A percentile compares a stretch with the other conserved stretches of the same genome.
phyloP scores from a whole-genome alignment of 1,140 invertebrate genomes.

The Lysiphlebus fabarum region DNA sequence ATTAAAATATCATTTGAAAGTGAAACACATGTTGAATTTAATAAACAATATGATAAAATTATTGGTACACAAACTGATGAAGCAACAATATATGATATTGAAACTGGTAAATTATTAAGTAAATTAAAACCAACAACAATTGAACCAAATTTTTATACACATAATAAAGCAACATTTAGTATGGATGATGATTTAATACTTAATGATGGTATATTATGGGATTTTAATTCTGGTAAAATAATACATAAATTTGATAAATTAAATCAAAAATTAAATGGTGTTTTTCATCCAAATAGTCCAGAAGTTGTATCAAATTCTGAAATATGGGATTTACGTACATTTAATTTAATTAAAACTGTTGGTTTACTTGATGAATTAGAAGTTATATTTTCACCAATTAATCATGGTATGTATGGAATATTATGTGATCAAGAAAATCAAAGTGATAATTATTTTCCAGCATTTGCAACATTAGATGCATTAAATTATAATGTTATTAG shows the following conservation, averaged over 20 bases:
- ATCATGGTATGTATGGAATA: constrained; percentile 65
- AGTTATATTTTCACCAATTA: constrained; percentile 69
- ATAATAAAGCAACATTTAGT: constrained; percentile 91
- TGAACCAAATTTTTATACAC: constrained; percentile 82
- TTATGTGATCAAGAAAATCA: constrained; percentile 64
- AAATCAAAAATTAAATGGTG: constrained; percentile 89
- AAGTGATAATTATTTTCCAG: constrained; percentile 72
- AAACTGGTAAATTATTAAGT: constrained; percentile 71
- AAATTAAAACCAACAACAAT: constrained; percentile 70
- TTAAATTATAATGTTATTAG: constrained; percentile 91
- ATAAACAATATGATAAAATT: constrained; percentile 83
- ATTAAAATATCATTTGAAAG: constrained; percentile 72
- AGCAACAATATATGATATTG: constrained; percentile 83
- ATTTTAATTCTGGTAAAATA: constrained; percentile 79
- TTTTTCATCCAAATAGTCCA: constrained; percentile 95
- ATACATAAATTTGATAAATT: constrained; percentile 98
- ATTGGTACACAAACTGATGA: constrained; percentile 78
- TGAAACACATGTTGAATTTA: constrained; percentile 89
- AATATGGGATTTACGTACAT: constrained; percentile 95
- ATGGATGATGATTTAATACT: constrained; percentile 90
- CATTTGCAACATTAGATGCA: constrained; percentile 91
- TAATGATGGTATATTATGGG: constrained; percentile 92
- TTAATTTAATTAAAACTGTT: constrained; percentile 90
- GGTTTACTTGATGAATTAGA: constrained; percentile 86
- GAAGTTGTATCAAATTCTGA: constrained; percentile 87